Percentiles rank a stretch among this genome's conserved stretches.
Conservation (phyloP, 1,140 invertebrate genomes). For the Ruditapes philippinarum region DNA sequence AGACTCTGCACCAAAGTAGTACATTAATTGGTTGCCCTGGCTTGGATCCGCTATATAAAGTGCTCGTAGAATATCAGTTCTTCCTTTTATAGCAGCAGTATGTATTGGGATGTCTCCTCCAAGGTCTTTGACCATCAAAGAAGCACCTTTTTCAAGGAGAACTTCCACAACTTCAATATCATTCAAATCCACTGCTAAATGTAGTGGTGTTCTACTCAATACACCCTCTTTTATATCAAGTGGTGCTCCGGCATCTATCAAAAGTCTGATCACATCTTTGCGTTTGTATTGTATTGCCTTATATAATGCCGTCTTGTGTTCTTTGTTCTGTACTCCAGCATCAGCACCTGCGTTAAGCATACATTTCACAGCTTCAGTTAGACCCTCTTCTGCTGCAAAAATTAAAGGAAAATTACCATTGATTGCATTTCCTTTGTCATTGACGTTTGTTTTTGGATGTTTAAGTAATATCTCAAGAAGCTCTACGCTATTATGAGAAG, state of each 20-base stretch:
- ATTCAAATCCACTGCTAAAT: background rate
- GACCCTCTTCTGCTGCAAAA: background rate
- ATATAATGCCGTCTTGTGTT: background rate
- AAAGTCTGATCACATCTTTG: background rate
- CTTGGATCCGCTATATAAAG: conserved; percentile 5
- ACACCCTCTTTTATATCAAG: background rate
- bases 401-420: conserved; percentile 23
- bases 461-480: background rate
- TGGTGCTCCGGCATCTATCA: background rate
- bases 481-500: conserved; percentile 7
- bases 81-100: conserved; percentile 46
- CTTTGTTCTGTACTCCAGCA: background rate
- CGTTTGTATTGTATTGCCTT: background rate
- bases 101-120: conserved; percentile 55
- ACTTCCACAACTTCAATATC: background rate
- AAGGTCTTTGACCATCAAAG: conserved; percentile 15
- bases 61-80: background rate
- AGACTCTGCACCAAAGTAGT: conserved; percentile 3
- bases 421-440: conserved; percentile 33
- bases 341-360: background rate
- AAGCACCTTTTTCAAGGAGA: background rate
- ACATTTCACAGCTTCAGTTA: background rate
- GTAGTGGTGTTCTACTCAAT: background rate
- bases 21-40: conserved; percentile 20
- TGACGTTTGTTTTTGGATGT: background rate